Evolutionary conservation across 2,888 invertebrate species (phyloP).

Genomic region (Macrophya annulata): DNA sequence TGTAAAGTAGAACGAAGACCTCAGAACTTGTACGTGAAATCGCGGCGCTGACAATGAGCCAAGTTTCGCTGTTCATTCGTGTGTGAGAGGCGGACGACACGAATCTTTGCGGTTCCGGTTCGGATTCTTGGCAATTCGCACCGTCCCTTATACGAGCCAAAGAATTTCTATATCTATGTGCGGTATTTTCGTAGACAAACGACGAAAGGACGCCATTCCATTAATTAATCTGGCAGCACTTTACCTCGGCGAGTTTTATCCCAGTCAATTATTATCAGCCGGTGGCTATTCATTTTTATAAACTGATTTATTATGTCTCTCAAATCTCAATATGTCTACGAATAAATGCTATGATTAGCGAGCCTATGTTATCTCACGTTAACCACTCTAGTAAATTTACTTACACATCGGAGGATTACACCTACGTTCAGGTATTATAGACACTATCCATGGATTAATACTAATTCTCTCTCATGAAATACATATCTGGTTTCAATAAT

Average conservation of each 20-base stretch:
- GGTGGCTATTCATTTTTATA: not conserved
- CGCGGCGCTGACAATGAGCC: constrained; percentile 42
- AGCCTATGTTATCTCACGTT: not conserved
- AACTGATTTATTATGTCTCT: not conserved
- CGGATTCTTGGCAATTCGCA: constrained; percentile 43
- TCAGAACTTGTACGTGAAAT: constrained; percentile 36
- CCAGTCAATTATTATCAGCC: not conserved
- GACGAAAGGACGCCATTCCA: constrained; percentile 35
- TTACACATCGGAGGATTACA: too few species aligned
- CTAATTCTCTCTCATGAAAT: not conserved
- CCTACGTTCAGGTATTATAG: too few species aligned
- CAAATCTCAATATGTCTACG: not conserved
- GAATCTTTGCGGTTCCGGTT: constrained; percentile 43
- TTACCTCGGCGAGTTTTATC: not conserved
- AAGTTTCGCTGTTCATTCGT: constrained; percentile 37
- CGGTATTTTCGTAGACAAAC: constrained; percentile 24
- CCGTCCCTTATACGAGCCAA: constrained; percentile 14
- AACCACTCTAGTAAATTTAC: not conserved
- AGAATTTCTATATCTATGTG: constrained; percentile 28
- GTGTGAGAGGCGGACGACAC: constrained; percentile 28
- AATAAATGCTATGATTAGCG: not conserved
- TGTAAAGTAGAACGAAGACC: constrained; percentile 25
- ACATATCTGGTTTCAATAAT: not conserved
- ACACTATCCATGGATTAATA: too few species aligned
- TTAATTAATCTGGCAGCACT: constrained; percentile 38